phyloP scores from a whole-genome alignment of 2,113 vertebrate genomes.

The Vanacampus margaritifer region DNA sequence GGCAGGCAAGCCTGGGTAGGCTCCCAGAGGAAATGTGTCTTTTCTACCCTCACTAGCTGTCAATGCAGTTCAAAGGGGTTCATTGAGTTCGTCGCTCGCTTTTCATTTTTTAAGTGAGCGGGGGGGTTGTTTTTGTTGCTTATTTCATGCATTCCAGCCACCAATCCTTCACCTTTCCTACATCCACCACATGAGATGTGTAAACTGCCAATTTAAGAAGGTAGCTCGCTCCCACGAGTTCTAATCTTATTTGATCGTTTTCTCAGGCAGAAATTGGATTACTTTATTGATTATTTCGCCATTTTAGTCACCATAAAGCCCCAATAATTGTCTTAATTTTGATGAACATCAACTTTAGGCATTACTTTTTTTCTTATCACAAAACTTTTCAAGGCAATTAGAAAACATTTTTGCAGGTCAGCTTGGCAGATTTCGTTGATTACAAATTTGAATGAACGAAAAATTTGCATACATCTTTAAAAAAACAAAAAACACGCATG shows the following conservation, averaged over 20 bases:
- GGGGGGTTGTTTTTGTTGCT: constrained; percentile 54
- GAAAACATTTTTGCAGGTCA: neutral
- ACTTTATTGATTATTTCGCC: neutral
- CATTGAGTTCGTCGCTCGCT: constrained; percentile 53
- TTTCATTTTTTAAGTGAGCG: constrained; percentile 25
- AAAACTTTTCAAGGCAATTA: neutral
- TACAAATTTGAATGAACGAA: constrained; percentile 59
- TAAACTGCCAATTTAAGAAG: constrained; percentile 33
- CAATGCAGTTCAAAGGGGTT: constrained; percentile 69
- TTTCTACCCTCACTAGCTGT: constrained; percentile 58
- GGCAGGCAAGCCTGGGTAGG: constrained; percentile 21
- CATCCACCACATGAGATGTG: constrained; percentile 16
- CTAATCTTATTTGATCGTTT: neutral
- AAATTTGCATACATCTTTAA: neutral
- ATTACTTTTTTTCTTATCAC: neutral
- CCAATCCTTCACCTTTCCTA: constrained; percentile 42
- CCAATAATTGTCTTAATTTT: neutral
- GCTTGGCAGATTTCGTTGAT: constrained; percentile 51
- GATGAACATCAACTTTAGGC: neutral
- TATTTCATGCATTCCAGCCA: constrained; percentile 64
- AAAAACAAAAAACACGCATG: neutral
- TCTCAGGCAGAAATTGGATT: neutral
- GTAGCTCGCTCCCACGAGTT: constrained; percentile 6
- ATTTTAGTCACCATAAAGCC: neutral
- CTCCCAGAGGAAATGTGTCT: constrained; percentile 65